Conservation (phyloP, 2,113 vertebrate genomes). For the Pycnonotus jocosus region DNA sequence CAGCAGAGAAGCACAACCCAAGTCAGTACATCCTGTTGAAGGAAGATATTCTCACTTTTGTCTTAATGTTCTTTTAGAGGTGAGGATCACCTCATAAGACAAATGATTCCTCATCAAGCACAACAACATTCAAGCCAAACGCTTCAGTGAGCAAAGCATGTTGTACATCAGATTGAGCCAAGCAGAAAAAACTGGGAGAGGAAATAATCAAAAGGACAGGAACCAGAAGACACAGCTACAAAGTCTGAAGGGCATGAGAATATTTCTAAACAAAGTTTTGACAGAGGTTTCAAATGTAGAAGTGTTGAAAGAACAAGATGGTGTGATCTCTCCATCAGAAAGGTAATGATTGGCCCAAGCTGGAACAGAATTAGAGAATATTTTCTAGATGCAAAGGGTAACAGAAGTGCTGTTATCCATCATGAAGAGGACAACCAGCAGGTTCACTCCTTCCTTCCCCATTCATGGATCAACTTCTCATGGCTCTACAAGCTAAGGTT, state of each 20-base stretch:
- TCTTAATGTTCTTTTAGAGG: background rate
- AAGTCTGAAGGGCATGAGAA: background rate
- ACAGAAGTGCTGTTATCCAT: background rate
- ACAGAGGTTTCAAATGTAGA: background rate
- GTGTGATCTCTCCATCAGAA: background rate
- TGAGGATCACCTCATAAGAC: background rate
- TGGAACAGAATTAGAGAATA: background rate
- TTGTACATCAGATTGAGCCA: background rate
- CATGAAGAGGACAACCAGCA: background rate
- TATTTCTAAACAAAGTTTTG: background rate
- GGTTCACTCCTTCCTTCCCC: background rate
- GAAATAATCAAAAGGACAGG: background rate
- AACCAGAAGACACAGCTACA: background rate
- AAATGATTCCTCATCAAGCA: background rate
- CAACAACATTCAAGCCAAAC: background rate
- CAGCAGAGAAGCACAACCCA: background rate
- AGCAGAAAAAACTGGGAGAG: background rate
- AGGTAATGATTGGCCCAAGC: background rate
- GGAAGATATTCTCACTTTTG: background rate
- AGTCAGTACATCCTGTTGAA: background rate
- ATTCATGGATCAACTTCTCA: background rate
- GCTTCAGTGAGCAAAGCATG: background rate
- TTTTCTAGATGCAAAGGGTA: background rate
- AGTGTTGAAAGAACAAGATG: background rate
- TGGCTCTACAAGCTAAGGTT: background rate